Evolutionary conservation across 2,888 invertebrate genomes (phyloP).

Genomic region (Meloe dianella): DNA sequence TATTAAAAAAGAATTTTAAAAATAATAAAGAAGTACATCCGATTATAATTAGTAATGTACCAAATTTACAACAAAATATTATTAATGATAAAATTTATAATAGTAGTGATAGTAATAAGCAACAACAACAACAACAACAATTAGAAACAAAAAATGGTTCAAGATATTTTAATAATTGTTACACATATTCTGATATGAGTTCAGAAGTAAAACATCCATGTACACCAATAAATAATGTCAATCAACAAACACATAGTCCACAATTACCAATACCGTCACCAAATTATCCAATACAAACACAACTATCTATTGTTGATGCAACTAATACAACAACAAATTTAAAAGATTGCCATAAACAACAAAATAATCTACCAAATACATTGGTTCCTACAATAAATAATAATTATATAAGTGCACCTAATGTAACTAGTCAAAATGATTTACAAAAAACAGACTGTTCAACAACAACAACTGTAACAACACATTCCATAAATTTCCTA

Average conservation of each 20-base stretch:
- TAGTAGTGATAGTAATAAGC: constrained; percentile 6
- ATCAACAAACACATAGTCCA: constrained; percentile 53
- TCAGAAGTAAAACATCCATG: constrained; percentile 54
- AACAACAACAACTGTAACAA: constrained; percentile 10
- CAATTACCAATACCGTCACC: constrained; percentile 56
- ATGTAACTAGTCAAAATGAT: constrained; percentile 50
- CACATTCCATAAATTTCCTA: constrained; percentile 38
- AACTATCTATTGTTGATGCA: constrained; percentile 33
- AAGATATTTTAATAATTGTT: constrained; percentile 52
- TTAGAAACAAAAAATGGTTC: constrained; percentile 17
- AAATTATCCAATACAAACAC: constrained; percentile 53
- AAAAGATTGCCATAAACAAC: constrained; percentile 37
- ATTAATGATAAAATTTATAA: constrained; percentile 1
- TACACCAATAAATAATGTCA: constrained; percentile 48
- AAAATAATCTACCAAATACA: constrained; percentile 44
- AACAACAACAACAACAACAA: constrained; percentile 17
- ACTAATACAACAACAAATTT: constrained; percentile 21
- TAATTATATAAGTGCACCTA: constrained; percentile 50
- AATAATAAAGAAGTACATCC: constrained; percentile 9
- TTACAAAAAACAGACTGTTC: constrained; percentile 38
- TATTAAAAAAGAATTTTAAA: constrained; percentile 7
- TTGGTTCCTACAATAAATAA: constrained; percentile 54
- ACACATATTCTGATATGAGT: constrained; percentile 45
- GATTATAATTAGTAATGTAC: constrained; percentile 9
- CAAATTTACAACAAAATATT: constrained; percentile 4